These are phyloP conservation scores for Xestia c-nigrum DNA, from an alignment of 2,888 invertebrate genomes.

Conservation along the genomic window DNA sequence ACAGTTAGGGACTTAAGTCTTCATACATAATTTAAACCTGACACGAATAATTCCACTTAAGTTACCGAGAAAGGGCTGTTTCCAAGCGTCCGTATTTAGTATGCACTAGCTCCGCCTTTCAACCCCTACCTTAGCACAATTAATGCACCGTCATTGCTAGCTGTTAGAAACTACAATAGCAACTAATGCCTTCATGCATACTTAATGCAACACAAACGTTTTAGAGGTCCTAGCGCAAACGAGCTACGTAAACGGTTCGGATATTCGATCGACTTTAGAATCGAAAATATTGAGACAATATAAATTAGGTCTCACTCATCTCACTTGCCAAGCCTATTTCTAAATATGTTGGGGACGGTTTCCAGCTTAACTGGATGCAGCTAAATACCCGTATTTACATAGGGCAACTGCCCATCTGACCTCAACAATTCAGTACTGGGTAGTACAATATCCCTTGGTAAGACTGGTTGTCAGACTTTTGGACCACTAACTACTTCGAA, in stretches of 20 bases:
- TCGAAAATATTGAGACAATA: neutral
- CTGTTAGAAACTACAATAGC: conserved; percentile 36
- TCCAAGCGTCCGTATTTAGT: conserved; percentile 18
- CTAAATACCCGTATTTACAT: too few species aligned
- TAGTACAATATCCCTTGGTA: too few species aligned
- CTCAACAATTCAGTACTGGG: too few species aligned
- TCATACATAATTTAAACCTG: neutral
- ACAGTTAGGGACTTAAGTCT: neutral
- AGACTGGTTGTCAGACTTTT: too few species aligned
- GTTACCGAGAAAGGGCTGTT: neutral
- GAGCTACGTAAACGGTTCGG: neutral
- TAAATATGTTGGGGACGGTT: too few species aligned
- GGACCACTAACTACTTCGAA: too few species aligned
- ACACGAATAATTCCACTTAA: conserved; percentile 21
- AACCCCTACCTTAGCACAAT: neutral
- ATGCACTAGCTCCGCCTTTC: conserved; percentile 2
- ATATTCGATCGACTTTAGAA: neutral
- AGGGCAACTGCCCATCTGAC: too few species aligned
- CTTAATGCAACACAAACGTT: conserved; percentile 30
- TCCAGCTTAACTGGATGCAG: too few species aligned
- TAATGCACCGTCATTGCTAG: conserved; percentile 38
- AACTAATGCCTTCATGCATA: conserved; percentile 49
- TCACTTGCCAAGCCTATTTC: too few species aligned
- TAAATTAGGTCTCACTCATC: too few species aligned
- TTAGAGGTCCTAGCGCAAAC: neutral